Evolutionary conservation across 2,888 invertebrate genomes (phyloP), one percentile per base, ranked within the genome.

Genomic region (Oscheius myriophilus): DNA sequence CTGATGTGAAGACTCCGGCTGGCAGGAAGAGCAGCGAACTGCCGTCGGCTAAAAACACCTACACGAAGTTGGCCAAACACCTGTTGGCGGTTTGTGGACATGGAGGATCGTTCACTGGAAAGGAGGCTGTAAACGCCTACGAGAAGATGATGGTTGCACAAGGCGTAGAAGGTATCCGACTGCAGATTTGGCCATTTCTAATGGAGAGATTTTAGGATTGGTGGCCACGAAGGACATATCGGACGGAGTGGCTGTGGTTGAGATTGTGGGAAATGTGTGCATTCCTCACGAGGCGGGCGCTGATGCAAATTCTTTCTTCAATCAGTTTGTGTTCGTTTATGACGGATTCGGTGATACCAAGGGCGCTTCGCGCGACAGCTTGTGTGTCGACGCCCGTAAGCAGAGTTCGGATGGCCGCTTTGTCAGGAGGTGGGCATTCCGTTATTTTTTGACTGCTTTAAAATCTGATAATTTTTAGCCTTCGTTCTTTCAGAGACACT

Each of bases 361-460:
- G 18, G 11, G 21, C 52, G 6, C n/a, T 4, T 23, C 23, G 18
- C 16, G 42, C 11, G 39, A 51, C 41, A 14, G 52, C 21, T 2
- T 67, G 1, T 67, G 67, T 25, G 23, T 67, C 12, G 67, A 67
- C n/a, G 43, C 43, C 7, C 49, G 61, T 16, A 67, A 67, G 45
- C 25, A 43, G 12, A 53, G 42, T 16, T 39, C 33, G 0, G 67
- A 66, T 21, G 58, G 66, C 0, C 45, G 46, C 9, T 26, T 49
- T 16, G 61, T 61, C 14, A 51, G 67, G 26, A 59, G 67, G 61
- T 67, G n/a, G 33, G 42, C 16, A 9, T 21, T 14, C n/a, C 12
- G 26, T 54, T n/a, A 4, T 9, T 9, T 12, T 12, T 25, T 12
- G 9, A 39, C 14, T 1, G n/a, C n/a, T n/a, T n/a, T n/a, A n/a